A percentile compares a stretch with the other conserved stretches of the same genome.
Evolutionary conservation across 2,113 vertebrate species (phyloP).

Genomic region (Menura novaehollandiae): DNA sequence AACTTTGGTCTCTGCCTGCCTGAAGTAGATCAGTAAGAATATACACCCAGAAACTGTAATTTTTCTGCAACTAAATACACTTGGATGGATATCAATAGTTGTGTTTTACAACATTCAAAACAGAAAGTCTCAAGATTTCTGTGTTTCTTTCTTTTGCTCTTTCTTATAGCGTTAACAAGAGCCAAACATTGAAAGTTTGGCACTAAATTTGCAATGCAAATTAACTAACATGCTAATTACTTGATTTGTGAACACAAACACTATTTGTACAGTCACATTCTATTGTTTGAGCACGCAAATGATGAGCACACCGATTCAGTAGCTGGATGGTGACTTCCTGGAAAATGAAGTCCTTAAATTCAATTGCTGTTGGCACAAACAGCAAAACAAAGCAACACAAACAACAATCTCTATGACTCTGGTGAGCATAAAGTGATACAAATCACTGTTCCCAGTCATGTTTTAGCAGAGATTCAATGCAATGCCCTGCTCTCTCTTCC

Average conservation of each 20-base stretch:
- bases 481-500: neutral
- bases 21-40: neutral
- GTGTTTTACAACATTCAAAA: neutral
- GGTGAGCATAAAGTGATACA: neutral
- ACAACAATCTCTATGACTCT: neutral
- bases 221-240: neutral
- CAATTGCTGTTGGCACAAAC: slow-evolving; percentile 31
- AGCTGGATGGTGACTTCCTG: slow-evolving; percentile 24
- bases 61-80: neutral
- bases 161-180: neutral
- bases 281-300: slow-evolving; percentile 21
- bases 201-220: slow-evolving; percentile 8
- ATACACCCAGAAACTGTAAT: neutral
- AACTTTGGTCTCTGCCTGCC: neutral
- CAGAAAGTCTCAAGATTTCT: neutral
- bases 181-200: neutral
- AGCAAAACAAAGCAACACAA: slow-evolving; percentile 36
- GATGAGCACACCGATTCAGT: neutral
- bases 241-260: slow-evolving; percentile 28
- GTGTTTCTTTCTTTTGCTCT: neutral
- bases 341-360: slow-evolving; percentile 49
- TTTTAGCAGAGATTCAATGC: neutral
- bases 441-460: neutral
- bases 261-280: neutral
- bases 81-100: neutral